Evolutionary conservation across 2,113 vertebrate genomes (phyloP).

Genomic region (Dascyllus trimaculatus): DNA sequence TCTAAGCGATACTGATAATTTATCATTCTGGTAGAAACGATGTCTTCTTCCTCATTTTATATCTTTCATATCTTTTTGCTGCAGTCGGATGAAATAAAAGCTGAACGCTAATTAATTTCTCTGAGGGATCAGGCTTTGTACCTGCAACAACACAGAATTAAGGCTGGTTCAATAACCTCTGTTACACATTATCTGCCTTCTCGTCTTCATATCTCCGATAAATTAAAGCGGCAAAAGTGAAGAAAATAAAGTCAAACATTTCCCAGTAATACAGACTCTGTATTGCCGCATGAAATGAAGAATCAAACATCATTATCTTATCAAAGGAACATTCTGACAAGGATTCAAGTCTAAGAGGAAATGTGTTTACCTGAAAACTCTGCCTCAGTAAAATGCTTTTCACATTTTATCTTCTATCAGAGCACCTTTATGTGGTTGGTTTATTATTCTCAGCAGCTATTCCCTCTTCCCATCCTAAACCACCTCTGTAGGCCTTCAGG

Average conservation of each 20-base stretch:
- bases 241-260: slow-evolving; percentile 19
- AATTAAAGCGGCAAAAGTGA: slow-evolving; percentile 39
- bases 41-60: slow-evolving; percentile 12
- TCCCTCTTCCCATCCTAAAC: not conserved
- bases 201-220: slow-evolving; percentile 15
- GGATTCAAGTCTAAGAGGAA: slow-evolving; percentile 12
- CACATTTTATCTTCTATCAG: slow-evolving; percentile 10
- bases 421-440: slow-evolving; percentile 36
- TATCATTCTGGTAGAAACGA: slow-evolving; percentile 29
- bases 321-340: slow-evolving; percentile 32
- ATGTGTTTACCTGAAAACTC: not conserved
- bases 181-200: slow-evolving; percentile 29
- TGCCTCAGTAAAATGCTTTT: not conserved
- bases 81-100: slow-evolving; percentile 61
- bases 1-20: slow-evolving; percentile 28
- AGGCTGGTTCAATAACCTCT: slow-evolving; percentile 51
- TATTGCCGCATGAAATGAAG: slow-evolving; percentile 1
- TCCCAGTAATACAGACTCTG: slow-evolving; percentile 12
- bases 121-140: slow-evolving; percentile 37
- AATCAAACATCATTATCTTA: slow-evolving; percentile 24
- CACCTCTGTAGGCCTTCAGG: slow-evolving; percentile 13
- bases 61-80: slow-evolving; percentile 46
- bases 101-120: slow-evolving; percentile 61
- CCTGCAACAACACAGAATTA: slow-evolving; percentile 30
- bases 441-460: slow-evolving; percentile 32